These are phyloP conservation scores for Drosophila repletoides DNA, from an alignment of 1,140 invertebrate genomes.

Conservation along the genomic window DNA sequence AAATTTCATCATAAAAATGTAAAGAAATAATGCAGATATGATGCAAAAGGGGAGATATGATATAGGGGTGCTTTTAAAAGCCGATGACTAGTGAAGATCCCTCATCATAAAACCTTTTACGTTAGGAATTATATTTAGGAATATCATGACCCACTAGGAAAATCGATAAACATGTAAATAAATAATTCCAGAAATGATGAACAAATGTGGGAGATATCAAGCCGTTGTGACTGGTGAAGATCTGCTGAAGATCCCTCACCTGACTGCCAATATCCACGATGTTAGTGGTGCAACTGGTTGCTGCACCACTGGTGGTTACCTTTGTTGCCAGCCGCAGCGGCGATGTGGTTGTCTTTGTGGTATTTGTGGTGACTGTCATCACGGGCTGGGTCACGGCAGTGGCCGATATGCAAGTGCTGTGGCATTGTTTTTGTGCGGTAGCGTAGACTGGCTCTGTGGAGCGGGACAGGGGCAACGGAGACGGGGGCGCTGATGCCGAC, in stretches of 20 bases:
- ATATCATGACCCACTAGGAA: neutral
- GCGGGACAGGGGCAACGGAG: conserved; percentile 41
- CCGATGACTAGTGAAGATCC: no score
- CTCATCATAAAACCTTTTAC: no score
- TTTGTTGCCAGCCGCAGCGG: conserved; percentile 19
- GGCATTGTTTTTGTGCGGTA: conserved; percentile 75
- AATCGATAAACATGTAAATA: neutral
- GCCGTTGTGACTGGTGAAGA: conserved; percentile 46
- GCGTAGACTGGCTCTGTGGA: conserved; percentile 73
- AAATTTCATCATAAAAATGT: no score
- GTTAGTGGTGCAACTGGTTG: conserved; percentile 24
- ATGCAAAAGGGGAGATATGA: no score
- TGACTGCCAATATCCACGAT: conserved; percentile 61
- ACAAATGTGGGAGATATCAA: neutral
- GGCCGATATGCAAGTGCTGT: conserved; percentile 62
- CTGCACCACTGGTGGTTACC: conserved; percentile 10
- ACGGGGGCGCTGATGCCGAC: conserved; percentile 1
- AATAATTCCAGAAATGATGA: conserved; percentile 11
- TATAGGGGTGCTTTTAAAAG: no score
- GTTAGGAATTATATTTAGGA: neutral
- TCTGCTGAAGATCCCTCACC: conserved; percentile 56
- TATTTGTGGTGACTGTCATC: conserved; percentile 64
- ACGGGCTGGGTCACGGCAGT: conserved; percentile 65
- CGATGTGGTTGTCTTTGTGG: conserved; percentile 51
- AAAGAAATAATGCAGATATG: no score